Evolutionary conservation across 1,140 invertebrate species (phyloP).

Genomic region (Tetraneura akinire): DNA sequence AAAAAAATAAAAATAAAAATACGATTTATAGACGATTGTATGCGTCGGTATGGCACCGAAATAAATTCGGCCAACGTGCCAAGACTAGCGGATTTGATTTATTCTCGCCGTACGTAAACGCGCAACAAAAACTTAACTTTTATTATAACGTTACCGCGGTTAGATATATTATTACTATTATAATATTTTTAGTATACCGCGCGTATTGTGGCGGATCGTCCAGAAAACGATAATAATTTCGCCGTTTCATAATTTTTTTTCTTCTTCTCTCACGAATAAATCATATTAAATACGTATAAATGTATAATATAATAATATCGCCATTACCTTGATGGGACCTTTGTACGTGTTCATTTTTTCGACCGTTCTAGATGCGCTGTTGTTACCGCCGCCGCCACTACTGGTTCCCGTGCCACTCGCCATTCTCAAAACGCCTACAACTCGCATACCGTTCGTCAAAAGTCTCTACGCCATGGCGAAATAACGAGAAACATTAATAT

Average conservation of each 20-base stretch:
- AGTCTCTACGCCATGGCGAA: neutral
- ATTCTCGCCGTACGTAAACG: neutral
- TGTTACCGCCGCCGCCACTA: neutral
- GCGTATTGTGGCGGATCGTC: no score
- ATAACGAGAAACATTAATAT: no score
- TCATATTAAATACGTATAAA: no score
- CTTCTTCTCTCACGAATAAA: no score
- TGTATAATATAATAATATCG: no score
- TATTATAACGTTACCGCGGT: no score
- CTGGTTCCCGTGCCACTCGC: neutral
- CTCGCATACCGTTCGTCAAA: neutral
- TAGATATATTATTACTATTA: no score
- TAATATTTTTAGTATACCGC: no score
- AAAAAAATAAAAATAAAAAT: neutral
- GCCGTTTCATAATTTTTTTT: no score
- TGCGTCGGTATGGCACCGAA: constrained; percentile 13
- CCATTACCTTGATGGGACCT: constrained; percentile 17
- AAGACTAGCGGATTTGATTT: constrained; percentile 9
- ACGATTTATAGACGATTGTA: neutral
- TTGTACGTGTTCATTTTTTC: constrained; percentile 32
- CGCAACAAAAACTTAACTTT: neutral
- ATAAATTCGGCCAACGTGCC: constrained; percentile 40
- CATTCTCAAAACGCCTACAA: neutral
- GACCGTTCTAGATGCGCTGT: neutral
- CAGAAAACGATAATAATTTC: no score